Conservation (phyloP, 2,888 invertebrate species). For the Diabrotica balteata region DNA sequence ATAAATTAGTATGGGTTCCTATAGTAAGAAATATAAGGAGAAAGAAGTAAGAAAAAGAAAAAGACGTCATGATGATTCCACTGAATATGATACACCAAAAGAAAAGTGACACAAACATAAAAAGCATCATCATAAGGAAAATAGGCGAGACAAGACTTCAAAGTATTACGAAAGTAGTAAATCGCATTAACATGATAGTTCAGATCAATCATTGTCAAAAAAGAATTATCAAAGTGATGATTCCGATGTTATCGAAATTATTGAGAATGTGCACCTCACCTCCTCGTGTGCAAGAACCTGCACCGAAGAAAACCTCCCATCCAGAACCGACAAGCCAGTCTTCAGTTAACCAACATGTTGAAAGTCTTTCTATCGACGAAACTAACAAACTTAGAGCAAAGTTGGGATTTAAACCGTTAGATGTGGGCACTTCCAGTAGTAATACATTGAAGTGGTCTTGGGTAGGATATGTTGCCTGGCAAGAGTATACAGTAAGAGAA, state of each 20-base stretch:
- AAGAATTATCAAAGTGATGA: conserved; percentile 64
- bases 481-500: too few relatives aligned
- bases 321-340: neutral
- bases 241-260: conserved; percentile 55
- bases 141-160: conserved; percentile 53
- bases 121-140: conserved; percentile 59
- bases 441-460: too few relatives aligned
- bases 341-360: conserved; percentile 54
- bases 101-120: conserved; percentile 68
- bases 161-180: conserved; percentile 29
- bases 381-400: conserved; percentile 91
- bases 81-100: conserved; percentile 58
- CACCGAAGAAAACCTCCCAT: conserved; percentile 38
- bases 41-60: conserved; percentile 70
- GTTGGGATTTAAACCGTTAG: conserved; percentile 91
- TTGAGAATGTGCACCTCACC: conserved; percentile 47
- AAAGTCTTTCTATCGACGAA: conserved; percentile 79
- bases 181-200: conserved; percentile 19
- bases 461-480: too few relatives aligned
- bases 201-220: conserved; percentile 40
- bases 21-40: conserved; percentile 73
- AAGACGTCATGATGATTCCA: conserved; percentile 67
- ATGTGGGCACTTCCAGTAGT: conserved; percentile 60
- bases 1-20: conserved; percentile 68
- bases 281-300: conserved; percentile 57